A percentile compares a stretch with the other conserved stretches of the same genome.
Evolutionary conservation across 2,888 invertebrate species (phyloP).

Genomic region (Sinohyriopsis cumingii): DNA sequence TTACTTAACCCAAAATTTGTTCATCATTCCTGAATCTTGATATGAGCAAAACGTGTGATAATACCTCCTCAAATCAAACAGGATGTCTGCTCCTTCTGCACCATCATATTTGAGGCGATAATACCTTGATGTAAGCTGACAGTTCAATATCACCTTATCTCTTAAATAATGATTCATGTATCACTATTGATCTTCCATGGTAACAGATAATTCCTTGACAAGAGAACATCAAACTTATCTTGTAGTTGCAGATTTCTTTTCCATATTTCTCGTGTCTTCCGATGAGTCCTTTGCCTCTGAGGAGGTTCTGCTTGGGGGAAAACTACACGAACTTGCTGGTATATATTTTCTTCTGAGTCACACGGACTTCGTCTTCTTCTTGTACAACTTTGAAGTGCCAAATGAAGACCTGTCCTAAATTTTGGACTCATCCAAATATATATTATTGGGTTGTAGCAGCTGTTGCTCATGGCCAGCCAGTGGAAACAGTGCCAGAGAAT

Average conservation of each 20-base stretch:
- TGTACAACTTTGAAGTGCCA: constrained; percentile 39
- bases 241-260: constrained; percentile 5
- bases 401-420: constrained; percentile 43
- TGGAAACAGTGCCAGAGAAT: constrained; percentile 50
- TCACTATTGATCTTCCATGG: constrained; percentile 40
- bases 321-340: constrained; percentile 24
- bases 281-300: constrained; percentile 13
- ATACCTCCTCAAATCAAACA: too few relatives aligned
- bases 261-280: constrained; percentile 8
- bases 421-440: constrained; percentile 56
- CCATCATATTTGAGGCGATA: too few relatives aligned
- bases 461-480: constrained; percentile 56
- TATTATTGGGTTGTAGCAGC: constrained; percentile 52
- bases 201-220: constrained; percentile 26
- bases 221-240: constrained; percentile 14
- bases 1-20: too few relatives aligned
- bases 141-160: too few relatives aligned
- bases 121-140: too few relatives aligned
- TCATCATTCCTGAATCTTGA: too few relatives aligned
- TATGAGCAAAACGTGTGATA: too few relatives aligned
- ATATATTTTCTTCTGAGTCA: constrained; percentile 40
- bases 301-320: constrained; percentile 17
- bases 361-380: constrained; percentile 24
- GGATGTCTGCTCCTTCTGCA: too few relatives aligned
- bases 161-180: constrained; percentile 13